A percentile compares a stretch with the other conserved stretches of the same genome.
phyloP scores from a whole-genome alignment of 2,888 invertebrate genomes.

The Halocaridina rubra region DNA sequence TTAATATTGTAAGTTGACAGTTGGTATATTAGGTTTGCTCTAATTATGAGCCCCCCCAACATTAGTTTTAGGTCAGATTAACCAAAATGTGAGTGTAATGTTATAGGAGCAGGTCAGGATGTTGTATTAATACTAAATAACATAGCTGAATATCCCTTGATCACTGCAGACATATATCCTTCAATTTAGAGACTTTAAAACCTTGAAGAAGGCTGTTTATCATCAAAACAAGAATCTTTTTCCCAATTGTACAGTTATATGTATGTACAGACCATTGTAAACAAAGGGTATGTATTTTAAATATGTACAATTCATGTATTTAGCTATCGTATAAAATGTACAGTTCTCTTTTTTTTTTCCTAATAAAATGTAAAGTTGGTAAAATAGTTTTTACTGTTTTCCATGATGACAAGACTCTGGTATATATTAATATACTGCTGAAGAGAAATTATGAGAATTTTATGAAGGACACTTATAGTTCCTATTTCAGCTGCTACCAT shows the following conservation, averaged over 20 bases:
- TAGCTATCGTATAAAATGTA: conserved; percentile 59
- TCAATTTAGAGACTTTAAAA: conserved; percentile 22
- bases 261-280: conserved; percentile 60
- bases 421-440: no score
- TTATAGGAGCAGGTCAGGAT: not conserved
- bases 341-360: conserved; percentile 55
- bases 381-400: no score
- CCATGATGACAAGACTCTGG: no score
- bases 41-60: no score
- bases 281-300: conserved; percentile 61
- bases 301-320: conserved; percentile 61
- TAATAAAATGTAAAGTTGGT: conserved; percentile 54
- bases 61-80: no score
- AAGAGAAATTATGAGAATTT: no score
- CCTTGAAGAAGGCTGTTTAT: conserved; percentile 47
- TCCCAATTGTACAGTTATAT: conserved; percentile 46
- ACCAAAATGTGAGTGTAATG: not conserved
- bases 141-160: not conserved
- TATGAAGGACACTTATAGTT: no score
- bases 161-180: not conserved
- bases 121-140: not conserved
- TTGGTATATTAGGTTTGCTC: no score
- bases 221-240: conserved; percentile 53
- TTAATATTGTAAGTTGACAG: no score
- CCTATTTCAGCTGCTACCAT: no score